Evolutionary conservation across 2,113 vertebrate species (phyloP).

Genomic region (Lycaon pictus): DNA sequence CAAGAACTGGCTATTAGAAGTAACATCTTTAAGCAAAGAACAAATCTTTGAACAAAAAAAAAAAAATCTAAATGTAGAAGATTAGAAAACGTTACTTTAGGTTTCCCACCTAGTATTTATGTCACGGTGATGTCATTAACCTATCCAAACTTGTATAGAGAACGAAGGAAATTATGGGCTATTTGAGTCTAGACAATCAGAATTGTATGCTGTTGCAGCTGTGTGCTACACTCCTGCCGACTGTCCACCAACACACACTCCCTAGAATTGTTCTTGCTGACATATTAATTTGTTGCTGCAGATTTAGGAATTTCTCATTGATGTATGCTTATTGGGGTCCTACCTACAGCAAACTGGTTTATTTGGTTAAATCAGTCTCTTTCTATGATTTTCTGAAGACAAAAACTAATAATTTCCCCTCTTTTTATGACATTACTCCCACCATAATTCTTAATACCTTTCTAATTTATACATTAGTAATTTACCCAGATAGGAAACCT

Average conservation of each 20-base stretch:
- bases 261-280: not conserved
- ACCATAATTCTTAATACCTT: not conserved
- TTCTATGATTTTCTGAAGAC: not conserved
- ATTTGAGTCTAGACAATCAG: conserved; percentile 44
- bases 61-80: not conserved
- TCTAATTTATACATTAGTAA: not conserved
- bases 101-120: conserved; percentile 48
- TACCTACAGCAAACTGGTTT: not conserved
- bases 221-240: too few relatives aligned
- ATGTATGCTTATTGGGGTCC: not conserved
- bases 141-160: not conserved
- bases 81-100: not conserved
- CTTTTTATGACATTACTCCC: not conserved
- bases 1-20: not conserved
- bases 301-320: conserved; percentile 25
- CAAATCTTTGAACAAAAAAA: not conserved
- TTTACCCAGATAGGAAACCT: not conserved
- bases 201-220: conserved; percentile 3
- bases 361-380: not conserved
- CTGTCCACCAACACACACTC: not conserved
- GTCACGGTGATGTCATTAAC: not conserved
- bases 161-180: conserved; percentile 39
- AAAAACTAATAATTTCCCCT: not conserved
- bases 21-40: not conserved
- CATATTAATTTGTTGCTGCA: conserved; percentile 62